Base-by-base conservation (phyloP, 1,140 invertebrate species). In the Helicorthomorpha holstii region DNA sequence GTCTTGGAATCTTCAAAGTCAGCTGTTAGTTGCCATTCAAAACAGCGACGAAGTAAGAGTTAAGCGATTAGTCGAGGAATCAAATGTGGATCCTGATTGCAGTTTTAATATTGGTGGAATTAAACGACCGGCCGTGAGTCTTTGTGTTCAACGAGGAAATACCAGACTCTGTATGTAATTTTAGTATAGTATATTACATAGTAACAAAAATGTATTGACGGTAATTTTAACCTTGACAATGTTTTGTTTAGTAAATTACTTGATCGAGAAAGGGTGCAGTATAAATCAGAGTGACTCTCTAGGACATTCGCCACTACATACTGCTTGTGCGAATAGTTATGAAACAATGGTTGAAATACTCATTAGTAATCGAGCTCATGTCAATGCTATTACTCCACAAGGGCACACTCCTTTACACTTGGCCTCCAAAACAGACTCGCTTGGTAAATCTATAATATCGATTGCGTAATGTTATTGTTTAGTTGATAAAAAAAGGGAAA, bases 141-240 rank as follows among this genome's bases (percentile, higher is more conserved):
- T 65, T 2, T 63, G 60, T 52, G 61, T 59, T 24, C 58, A 64
- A 52, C 56, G 59, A 22, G 62, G 62, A 47, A 60, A 58, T 51
- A 19, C 16, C 7, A 34, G 16, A 34, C 29, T 34, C 7, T 34
- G 29, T 34, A 34, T 7, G 29, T 34, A 7, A 34, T 34, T n/a
- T n/a, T n/a, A n/a, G n/a, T n/a, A n/a, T n/a, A n/a, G n/a, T n/a
- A n/a, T n/a, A n/a, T n/a, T n/a, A n/a, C n/a, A n/a, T n/a, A n/a
- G n/a, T n/a, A n/a, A n/a, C n/a, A n/a, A n/a, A n/a, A n/a, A n/a
- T n/a, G n/a, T n/a, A n/a, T n/a, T n/a, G n/a, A n/a, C n/a, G n/a
- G n/a, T n/a, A n/a, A n/a, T n/a, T n/a, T n/a, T n/a, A n/a, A n/a
- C n/a, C n/a, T n/a, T n/a, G n/a, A n/a, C n/a, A 38, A 38, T 38